phyloP scores from a whole-genome alignment of 2,888 invertebrate species.

The Caenorhabditis sp. region DNA sequence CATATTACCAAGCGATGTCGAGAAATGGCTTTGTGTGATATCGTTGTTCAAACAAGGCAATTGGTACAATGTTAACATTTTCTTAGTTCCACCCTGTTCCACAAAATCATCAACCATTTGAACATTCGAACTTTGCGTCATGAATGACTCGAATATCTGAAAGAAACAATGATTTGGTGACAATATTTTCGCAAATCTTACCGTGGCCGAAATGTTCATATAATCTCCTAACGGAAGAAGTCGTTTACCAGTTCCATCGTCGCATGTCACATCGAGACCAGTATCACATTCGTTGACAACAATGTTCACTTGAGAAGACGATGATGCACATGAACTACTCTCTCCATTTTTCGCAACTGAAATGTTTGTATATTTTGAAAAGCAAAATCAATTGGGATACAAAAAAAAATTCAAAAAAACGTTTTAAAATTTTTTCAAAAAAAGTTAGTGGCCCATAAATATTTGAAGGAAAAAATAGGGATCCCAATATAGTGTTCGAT shows the following conservation, averaged over 20 bases:
- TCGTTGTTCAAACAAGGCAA: slow-evolving; percentile 31
- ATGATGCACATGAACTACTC: not conserved
- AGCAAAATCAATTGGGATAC: no score
- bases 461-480: no score
- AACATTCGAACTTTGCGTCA: slow-evolving; percentile 41
- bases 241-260: slow-evolving; percentile 35
- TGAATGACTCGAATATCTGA: slow-evolving; percentile 54
- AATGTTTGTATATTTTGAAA: no score
- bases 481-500: no score
- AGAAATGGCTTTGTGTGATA: slow-evolving; percentile 28
- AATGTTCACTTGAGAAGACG: not conserved
- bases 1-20: slow-evolving; percentile 49
- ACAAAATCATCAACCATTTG: slow-evolving; percentile 51
- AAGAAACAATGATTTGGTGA: not conserved
- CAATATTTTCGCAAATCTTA: not conserved
- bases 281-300: not conserved
- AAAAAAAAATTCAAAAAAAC: no score
- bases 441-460: no score
- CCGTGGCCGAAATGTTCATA: slow-evolving; percentile 48
- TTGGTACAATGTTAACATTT: slow-evolving; percentile 36
- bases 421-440: no score
- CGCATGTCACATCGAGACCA: slow-evolving; percentile 49
- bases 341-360: not conserved
- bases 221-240: slow-evolving; percentile 62
- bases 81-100: slow-evolving; percentile 31